phyloP scores from a whole-genome alignment of 2,797 vertebrate species.

The Euphonia xanthogaster region DNA sequence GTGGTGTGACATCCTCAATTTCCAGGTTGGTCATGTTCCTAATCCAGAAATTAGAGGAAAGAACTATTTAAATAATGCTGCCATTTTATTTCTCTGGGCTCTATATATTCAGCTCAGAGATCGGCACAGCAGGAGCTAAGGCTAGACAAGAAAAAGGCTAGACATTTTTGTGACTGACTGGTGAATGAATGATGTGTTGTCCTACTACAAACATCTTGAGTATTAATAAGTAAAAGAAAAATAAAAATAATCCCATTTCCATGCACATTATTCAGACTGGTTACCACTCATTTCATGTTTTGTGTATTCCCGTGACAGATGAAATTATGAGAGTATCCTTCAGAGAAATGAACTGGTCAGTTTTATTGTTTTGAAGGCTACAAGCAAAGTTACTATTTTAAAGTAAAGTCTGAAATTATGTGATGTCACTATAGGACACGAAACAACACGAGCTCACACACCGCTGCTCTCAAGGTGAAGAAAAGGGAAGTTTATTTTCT shows the following conservation, averaged over 20 bases:
- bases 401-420: background rate
- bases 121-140: background rate
- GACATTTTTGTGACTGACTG: background rate
- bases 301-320: background rate
- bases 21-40: background rate
- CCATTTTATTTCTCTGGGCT: background rate
- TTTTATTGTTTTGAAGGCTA: background rate
- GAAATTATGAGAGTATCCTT: background rate
- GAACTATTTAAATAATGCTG: background rate
- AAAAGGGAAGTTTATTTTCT: too few species aligned
- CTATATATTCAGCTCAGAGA: background rate
- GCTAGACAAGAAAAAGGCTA: background rate
- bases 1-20: background rate
- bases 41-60: background rate
- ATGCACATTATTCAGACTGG: background rate
- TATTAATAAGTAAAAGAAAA: background rate
- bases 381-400: background rate
- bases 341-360: background rate
- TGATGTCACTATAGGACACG: too few species aligned
- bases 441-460: too few species aligned
- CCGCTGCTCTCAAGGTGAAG: too few species aligned
- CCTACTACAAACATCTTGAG: background rate
- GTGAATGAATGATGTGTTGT: background rate
- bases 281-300: background rate
- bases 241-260: background rate